Conservation (phyloP, 1,140 invertebrate genomes). For the Ceratina japonica region DNA sequence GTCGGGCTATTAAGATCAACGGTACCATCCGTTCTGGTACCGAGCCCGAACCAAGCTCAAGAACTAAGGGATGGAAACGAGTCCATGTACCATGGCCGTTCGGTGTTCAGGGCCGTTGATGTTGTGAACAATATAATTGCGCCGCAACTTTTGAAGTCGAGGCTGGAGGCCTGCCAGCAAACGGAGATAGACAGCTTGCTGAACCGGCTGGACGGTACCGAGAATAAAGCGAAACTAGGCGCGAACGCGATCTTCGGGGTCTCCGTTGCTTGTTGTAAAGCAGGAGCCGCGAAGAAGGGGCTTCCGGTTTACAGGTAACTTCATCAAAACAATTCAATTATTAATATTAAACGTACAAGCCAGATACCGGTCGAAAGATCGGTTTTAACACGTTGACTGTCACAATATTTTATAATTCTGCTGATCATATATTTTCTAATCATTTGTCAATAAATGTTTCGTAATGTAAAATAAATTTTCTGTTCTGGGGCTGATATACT, state of each 20-base stretch:
- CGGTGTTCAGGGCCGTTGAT: constrained; percentile 85
- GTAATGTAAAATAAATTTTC: too few species aligned
- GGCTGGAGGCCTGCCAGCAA: constrained; percentile 84
- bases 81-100: constrained; percentile 84
- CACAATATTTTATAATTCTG: too few species aligned
- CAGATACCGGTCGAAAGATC: not conserved
- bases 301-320: constrained; percentile 84
- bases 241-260: constrained; percentile 89
- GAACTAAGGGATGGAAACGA: constrained; percentile 86
- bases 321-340: not conserved
- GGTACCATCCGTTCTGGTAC: constrained; percentile 86
- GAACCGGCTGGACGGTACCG: constrained; percentile 86
- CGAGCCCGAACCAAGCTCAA: constrained; percentile 86
- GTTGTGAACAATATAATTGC: constrained; percentile 87
- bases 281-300: constrained; percentile 86
- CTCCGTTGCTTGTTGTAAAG: constrained; percentile 88
- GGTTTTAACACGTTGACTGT: too few species aligned
- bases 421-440: too few species aligned
- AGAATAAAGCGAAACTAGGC: constrained; percentile 87
- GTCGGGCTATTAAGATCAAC: constrained; percentile 87
- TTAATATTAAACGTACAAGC: not conserved
- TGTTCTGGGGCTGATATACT: too few species aligned
- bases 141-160: constrained; percentile 82
- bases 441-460: too few species aligned
- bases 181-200: constrained; percentile 86